These are phyloP conservation scores for Embiotoca jacksoni DNA, from an alignment of 2,113 vertebrate genomes.

Conservation along the genomic window DNA sequence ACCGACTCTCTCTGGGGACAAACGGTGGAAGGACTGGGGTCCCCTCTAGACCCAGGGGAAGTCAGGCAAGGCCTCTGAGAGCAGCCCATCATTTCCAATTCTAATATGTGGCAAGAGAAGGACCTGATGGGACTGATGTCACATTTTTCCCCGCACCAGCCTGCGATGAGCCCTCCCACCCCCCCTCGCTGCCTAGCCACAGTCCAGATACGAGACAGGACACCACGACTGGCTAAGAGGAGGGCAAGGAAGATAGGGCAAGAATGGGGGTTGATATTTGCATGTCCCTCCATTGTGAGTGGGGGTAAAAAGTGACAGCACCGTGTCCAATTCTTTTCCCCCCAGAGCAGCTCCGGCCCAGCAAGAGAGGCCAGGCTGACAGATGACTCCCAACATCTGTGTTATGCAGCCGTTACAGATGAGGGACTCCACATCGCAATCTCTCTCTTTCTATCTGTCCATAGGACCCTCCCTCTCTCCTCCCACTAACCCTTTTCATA, in stretches of 20 bases:
- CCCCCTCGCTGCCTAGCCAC: slow-evolving; percentile 75
- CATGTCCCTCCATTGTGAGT: slow-evolving; percentile 97
- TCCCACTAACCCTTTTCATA: slow-evolving; percentile 72
- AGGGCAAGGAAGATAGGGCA: slow-evolving; percentile 63
- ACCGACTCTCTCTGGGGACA: slow-evolving; percentile 90
- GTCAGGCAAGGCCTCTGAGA: slow-evolving; percentile 91
- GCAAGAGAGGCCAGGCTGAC: slow-evolving; percentile 98
- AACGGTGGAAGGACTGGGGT: slow-evolving; percentile 91
- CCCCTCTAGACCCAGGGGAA: slow-evolving; percentile 89
- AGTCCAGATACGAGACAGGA: slow-evolving; percentile 93
- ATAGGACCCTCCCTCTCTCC: slow-evolving; percentile 76
- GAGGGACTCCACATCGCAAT: slow-evolving; percentile 92
- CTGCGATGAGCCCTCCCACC: slow-evolving; percentile 70
- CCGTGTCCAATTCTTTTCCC: slow-evolving; percentile 99
- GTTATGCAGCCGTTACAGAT: slow-evolving; percentile 97
- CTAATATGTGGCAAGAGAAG: slow-evolving; percentile 91
- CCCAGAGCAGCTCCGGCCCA: slow-evolving; percentile 94
- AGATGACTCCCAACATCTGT: slow-evolving; percentile 99
- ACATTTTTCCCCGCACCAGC: slow-evolving; percentile 65
- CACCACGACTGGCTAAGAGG: slow-evolving; percentile 88
- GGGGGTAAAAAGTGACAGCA: slow-evolving; percentile 98
- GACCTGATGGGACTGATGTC: slow-evolving; percentile 93
- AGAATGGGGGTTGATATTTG: slow-evolving; percentile 87
- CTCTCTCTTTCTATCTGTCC: slow-evolving; percentile 79
- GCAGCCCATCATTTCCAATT: slow-evolving; percentile 99